These are phyloP conservation scores for Margaritifera margaritifera DNA, from an alignment of 2,888 invertebrate genomes.

Conservation along the genomic window DNA sequence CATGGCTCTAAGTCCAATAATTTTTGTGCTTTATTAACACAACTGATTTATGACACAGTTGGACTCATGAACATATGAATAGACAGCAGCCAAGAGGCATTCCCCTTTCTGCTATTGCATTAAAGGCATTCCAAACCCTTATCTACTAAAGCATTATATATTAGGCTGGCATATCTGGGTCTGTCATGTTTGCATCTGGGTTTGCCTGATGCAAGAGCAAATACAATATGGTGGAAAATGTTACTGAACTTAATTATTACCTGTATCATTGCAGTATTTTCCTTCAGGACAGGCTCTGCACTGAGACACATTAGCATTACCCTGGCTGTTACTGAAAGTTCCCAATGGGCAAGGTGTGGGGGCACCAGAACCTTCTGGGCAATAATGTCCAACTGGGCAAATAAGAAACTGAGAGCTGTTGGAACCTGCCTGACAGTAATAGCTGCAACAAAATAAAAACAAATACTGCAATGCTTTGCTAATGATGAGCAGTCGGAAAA, in stretches of 20 bases:
- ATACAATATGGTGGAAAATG: background rate
- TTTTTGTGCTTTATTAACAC: no score
- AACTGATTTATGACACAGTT: no score
- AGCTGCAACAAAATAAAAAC: slow-evolving; percentile 42
- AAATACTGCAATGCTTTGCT: no score
- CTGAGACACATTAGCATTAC: slow-evolving; percentile 51
- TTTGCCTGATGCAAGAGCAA: background rate
- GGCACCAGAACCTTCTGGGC: slow-evolving; percentile 47
- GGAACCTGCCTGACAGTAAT: slow-evolving; percentile 64
- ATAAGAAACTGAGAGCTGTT: slow-evolving; percentile 51
- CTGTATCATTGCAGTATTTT: slow-evolving; percentile 69
- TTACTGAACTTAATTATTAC: slow-evolving; percentile 30
- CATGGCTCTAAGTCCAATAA: no score
- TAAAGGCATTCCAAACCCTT: no score
- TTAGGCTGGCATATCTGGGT: no score
- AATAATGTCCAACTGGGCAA: slow-evolving; percentile 62
- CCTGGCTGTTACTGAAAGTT: slow-evolving; percentile 59
- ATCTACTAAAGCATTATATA: no score
- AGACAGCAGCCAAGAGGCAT: no score
- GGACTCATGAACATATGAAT: no score
- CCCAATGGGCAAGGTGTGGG: slow-evolving; percentile 62
- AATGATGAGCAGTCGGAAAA: background rate
- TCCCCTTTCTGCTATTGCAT: no score
- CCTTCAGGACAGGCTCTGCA: slow-evolving; percentile 65
- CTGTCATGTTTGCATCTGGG: no score